phyloP scores from a whole-genome alignment of 2,797 vertebrate genomes.

The Anguilla obscura region DNA sequence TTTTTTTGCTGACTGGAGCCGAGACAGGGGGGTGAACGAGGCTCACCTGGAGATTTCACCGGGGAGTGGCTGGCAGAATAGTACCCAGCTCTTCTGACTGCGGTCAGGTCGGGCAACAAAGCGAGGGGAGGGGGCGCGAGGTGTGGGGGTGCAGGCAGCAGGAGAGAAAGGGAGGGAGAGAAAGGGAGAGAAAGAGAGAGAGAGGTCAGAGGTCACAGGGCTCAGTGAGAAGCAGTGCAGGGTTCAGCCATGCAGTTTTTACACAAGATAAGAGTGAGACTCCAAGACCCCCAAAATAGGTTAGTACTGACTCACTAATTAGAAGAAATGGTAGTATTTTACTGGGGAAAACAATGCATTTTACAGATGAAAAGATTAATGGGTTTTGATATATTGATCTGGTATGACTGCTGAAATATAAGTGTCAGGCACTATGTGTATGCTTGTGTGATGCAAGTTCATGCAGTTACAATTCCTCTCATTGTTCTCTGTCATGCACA shows the following conservation, averaged over 20 bases:
- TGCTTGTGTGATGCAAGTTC: background rate
- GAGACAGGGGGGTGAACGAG: slow-evolving; percentile 29
- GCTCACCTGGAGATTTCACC: slow-evolving; percentile 93
- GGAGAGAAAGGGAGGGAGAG: background rate
- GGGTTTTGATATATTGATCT: background rate
- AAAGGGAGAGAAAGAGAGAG: slow-evolving; percentile 2
- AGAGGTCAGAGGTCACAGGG: background rate
- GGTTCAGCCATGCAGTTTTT: background rate
- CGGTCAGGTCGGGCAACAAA: slow-evolving; percentile 62
- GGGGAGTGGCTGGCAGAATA: slow-evolving; percentile 84
- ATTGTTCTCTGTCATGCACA: background rate
- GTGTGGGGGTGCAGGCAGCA: slow-evolving; percentile 58
- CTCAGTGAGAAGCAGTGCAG: background rate
- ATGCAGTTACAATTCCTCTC: background rate
- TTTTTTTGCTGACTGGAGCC: background rate
- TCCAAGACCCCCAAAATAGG: background rate
- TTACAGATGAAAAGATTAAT: background rate
- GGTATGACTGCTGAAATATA: background rate
- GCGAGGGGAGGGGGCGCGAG: slow-evolving; percentile 35
- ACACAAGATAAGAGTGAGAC: background rate
- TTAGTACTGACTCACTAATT: background rate
- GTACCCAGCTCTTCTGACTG: slow-evolving; percentile 84
- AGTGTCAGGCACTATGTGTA: background rate
- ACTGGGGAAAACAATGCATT: background rate
- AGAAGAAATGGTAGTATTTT: background rate